Conservation (phyloP, 2,888 invertebrate genomes). For the Sinohyriopsis cumingii region DNA sequence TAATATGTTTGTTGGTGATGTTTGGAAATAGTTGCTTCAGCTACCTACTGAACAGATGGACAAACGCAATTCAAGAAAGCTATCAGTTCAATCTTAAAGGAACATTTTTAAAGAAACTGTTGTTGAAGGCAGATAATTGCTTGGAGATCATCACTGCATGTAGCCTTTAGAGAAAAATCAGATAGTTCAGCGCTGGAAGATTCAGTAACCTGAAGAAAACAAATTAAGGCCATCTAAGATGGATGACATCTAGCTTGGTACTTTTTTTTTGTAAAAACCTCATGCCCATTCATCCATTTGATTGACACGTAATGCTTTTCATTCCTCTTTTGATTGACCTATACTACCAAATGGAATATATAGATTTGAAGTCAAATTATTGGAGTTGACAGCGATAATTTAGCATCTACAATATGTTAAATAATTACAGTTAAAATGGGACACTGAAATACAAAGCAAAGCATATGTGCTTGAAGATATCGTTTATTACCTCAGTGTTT, state of each 20-base stretch:
- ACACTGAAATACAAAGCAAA: too few species aligned
- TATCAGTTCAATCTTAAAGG: conserved; percentile 45
- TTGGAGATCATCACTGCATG: conserved; percentile 42
- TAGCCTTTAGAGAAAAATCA: conserved; percentile 55
- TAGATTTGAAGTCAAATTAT: too few species aligned
- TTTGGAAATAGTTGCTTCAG: conserved; percentile 62
- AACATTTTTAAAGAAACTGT: conserved; percentile 31
- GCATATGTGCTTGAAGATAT: too few species aligned
- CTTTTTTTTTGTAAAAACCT: conserved; percentile 35
- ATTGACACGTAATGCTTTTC: conserved; percentile 22
- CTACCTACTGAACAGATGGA: conserved; percentile 57
- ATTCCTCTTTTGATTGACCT: conserved; percentile 29
- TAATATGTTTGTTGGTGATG: conserved; percentile 53
- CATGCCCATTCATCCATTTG: conserved; percentile 29
- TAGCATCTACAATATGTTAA: too few species aligned
- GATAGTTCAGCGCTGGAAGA: conserved; percentile 26
- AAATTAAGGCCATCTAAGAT: conserved; percentile 19
- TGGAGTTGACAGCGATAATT: too few species aligned
- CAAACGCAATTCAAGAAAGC: conserved; percentile 61
- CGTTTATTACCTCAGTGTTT: too few species aligned
- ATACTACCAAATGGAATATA: too few species aligned
- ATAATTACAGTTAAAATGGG: too few species aligned
- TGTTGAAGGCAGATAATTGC: conserved; percentile 12
- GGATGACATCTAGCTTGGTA: conserved; percentile 26
- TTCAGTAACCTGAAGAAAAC: conserved; percentile 16